Base-by-base conservation (phyloP, 1,140 invertebrate species). In the Drosophila simulans region DNA sequence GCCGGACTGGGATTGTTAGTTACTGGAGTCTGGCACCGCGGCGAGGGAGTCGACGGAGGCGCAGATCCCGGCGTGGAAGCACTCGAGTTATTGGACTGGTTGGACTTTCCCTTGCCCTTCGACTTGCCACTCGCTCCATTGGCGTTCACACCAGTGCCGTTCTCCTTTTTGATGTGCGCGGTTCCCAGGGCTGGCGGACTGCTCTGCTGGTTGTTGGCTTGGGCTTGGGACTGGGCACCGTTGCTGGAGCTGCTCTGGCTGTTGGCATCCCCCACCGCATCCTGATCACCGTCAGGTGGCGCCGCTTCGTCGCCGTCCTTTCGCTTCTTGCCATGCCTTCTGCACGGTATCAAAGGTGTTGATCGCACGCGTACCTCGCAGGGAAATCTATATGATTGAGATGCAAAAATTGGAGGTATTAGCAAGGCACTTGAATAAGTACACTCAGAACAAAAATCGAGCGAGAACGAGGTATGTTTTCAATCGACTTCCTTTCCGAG, bases 311-410 rank as follows among this genome's bases (percentile, higher is more conserved):
- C 68, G 37, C 68, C 95, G 15, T 95, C 95, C 93, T 97, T 96
- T 60, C 95, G 94, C 85, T 96, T 97, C 78, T 97, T 97, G 1
- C 95, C 96, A 74, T 96, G 95, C 34, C 95, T 94, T 76, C 96
- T 93, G 88, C 96, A 97, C 0, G 97, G 96, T 79, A 97, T 95
- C 3, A 98, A 91, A 11, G 97, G 97, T 20, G 96, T 96, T 37
- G 96, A 96, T 62, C 97, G 93, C 22, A 98, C 95, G 77, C 97
- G 94, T 17, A 98, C 96, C 93, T 97, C 96, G 92, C 96, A 96
- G 17, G 97, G 96, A 92, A 95, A 96, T 93, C 96, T 96, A 66
- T 49, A 35, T 34, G 11, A 13, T 35, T 15, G 1, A 8, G 15
- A n/a, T n/a, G 8, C 5, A 10, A 35, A 35, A 48, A 48, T 8